These are phyloP conservation scores for Sarcophaga peregrina DNA, from an alignment of 1,140 invertebrate species.

Conservation along the genomic window DNA sequence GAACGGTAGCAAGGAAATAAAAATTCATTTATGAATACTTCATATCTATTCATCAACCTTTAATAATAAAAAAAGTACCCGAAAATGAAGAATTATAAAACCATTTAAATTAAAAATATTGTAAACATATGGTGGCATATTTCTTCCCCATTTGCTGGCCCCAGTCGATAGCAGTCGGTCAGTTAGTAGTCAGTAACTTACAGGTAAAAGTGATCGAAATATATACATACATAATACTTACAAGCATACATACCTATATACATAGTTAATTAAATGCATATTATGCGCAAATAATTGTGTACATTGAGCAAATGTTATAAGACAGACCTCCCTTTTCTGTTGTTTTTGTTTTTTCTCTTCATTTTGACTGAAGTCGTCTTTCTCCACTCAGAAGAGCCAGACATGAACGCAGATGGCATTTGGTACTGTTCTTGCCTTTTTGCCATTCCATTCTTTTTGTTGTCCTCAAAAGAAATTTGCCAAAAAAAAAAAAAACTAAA, in stretches of 20 bases:
- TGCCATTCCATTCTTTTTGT: too few species aligned
- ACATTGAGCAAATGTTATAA: constrained; percentile 28
- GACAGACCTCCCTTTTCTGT: too few species aligned
- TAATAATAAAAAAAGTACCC: background rate
- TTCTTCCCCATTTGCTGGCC: background rate
- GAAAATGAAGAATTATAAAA: constrained; percentile 22
- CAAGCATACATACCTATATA: too few species aligned
- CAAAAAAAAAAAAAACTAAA: too few species aligned
- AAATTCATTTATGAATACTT: constrained; percentile 3
- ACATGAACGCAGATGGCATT: constrained; percentile 26
- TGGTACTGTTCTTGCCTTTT: background rate
- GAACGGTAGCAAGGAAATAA: background rate
- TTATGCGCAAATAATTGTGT: constrained; percentile 31
- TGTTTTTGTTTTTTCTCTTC: too few species aligned
- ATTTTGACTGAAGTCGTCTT: background rate
- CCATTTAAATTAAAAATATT: background rate
- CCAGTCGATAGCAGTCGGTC: background rate
- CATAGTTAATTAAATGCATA: constrained; percentile 38
- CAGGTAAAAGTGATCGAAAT: background rate
- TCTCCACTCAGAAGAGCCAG: background rate
- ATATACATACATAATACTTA: background rate
- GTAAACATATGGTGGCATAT: background rate
- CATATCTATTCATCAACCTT: background rate
- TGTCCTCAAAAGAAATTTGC: too few species aligned
- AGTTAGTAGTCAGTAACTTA: background rate